A percentile compares a stretch with the other conserved stretches of the same genome.
Evolutionary conservation across 2,113 vertebrate species (phyloP).

Genomic region (Salvelinus sp.): DNA sequence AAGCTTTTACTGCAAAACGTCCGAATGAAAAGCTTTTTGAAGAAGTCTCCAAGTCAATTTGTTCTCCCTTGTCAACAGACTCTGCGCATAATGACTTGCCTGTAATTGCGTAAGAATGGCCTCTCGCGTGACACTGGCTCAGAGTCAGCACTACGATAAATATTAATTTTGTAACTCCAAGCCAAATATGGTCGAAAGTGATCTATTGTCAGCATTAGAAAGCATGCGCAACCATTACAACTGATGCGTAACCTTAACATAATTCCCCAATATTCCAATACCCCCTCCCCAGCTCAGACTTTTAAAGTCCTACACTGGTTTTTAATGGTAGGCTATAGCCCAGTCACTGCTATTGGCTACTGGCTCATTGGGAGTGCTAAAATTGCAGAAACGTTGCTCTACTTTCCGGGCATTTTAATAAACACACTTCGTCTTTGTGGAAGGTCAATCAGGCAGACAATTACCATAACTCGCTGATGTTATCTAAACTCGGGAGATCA

Average conservation of each 20-base stretch:
- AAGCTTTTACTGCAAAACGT: conserved; percentile 65
- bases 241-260: not conserved
- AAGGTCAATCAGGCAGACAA: conserved; percentile 48
- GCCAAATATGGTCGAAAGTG: not conserved
- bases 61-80: conserved; percentile 65
- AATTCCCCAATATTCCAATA: not conserved
- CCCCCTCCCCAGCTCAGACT: conserved; percentile 13
- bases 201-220: not conserved
- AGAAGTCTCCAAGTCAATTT: conserved; percentile 69
- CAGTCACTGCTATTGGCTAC: not conserved
- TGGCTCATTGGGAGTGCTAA: conserved; percentile 1
- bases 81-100: conserved; percentile 67
- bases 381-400: conserved; percentile 35
- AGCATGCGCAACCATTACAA: not conserved
- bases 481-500: conserved; percentile 67
- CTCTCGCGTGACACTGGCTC: conserved; percentile 59
- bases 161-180: not conserved
- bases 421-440: conserved; percentile 57
- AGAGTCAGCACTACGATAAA: conserved; percentile 11
- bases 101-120: conserved; percentile 69
- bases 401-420: conserved; percentile 48
- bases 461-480: conserved; percentile 70
- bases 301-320: conserved; percentile 2
- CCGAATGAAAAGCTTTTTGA: conserved; percentile 73
- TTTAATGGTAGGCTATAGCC: conserved; percentile 2